These are phyloP conservation scores for Lerista edwardsae DNA, from an alignment of 2,797 vertebrate genomes.

Conservation along the genomic window DNA sequence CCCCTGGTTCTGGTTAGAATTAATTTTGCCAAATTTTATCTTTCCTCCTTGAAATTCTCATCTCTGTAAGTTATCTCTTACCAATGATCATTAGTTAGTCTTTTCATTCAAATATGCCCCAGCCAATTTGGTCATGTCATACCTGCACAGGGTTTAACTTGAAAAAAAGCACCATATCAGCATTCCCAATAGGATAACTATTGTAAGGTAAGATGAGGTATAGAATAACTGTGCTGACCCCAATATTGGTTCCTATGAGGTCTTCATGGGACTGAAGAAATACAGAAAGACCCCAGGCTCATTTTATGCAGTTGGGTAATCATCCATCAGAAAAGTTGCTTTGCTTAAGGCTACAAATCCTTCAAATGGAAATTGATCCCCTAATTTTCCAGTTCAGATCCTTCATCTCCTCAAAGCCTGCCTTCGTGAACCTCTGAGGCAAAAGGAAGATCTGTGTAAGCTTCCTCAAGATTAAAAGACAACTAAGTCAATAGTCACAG, in stretches of 20 bases:
- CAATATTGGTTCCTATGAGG: neutral
- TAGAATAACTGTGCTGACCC: neutral
- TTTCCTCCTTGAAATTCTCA: neutral
- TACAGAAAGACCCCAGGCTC: neutral
- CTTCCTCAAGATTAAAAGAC: neutral
- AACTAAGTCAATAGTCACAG: neutral
- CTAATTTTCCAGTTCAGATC: neutral
- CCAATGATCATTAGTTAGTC: no score
- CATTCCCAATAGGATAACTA: no score
- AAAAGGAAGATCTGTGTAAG: neutral
- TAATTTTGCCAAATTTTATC: neutral
- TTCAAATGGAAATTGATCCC: neutral
- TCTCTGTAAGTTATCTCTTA: no score
- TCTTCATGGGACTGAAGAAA: neutral
- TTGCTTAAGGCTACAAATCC: neutral
- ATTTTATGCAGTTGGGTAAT: neutral
- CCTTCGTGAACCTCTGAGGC: neutral
- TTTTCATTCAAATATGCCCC: no score
- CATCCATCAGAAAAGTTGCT: neutral
- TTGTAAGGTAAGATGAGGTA: no score
- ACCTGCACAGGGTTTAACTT: no score
- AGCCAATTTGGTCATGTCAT: no score
- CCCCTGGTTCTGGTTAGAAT: no score
- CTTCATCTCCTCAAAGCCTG: neutral
- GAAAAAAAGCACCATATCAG: no score